phyloP scores from a whole-genome alignment of 2,797 vertebrate species.

The Pelobates cultripes region DNA sequence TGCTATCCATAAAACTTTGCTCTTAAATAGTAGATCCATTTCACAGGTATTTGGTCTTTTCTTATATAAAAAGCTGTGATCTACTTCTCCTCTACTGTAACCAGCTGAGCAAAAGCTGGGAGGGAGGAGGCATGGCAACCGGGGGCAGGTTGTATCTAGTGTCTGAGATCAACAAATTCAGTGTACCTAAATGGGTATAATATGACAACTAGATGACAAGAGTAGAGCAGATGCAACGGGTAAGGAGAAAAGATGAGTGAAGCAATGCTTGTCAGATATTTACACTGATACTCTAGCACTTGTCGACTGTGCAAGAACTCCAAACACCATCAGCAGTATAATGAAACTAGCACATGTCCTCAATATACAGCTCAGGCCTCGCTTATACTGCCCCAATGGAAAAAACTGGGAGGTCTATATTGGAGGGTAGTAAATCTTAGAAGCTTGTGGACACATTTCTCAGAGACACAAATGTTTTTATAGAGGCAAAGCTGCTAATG shows the following conservation, averaged over 20 bases:
- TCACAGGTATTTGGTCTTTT: constrained; percentile 53
- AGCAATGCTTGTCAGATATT: constrained; percentile 48
- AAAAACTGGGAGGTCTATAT: constrained; percentile 1
- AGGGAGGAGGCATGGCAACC: constrained; percentile 52
- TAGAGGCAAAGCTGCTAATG: constrained; percentile 23
- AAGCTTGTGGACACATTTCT: constrained; percentile 21
- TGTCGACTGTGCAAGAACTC: constrained; percentile 62
- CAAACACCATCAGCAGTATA: constrained; percentile 48
- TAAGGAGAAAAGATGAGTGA: constrained; percentile 38
- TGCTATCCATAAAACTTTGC: constrained; percentile 85
- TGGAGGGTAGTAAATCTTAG: constrained; percentile 39
- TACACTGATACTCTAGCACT: constrained; percentile 57
- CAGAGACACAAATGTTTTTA: constrained; percentile 44
- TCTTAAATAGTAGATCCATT: constrained; percentile 82
- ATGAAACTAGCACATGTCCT: constrained; percentile 31
- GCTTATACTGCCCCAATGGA: constrained; percentile 9
- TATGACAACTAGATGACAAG: constrained; percentile 79
- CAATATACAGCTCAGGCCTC: constrained; percentile 8
- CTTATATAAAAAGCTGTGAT: constrained; percentile 19
- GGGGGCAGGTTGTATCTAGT: constrained; percentile 53
- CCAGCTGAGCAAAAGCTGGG: constrained; percentile 54
- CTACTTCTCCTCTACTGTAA: constrained; percentile 33
- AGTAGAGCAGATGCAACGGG: constrained; percentile 78
- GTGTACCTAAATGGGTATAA: constrained; percentile 84
- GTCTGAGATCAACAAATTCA: constrained; percentile 62